phyloP scores from a whole-genome alignment of 2,888 invertebrate genomes.

The Tenthredo mesomela region DNA sequence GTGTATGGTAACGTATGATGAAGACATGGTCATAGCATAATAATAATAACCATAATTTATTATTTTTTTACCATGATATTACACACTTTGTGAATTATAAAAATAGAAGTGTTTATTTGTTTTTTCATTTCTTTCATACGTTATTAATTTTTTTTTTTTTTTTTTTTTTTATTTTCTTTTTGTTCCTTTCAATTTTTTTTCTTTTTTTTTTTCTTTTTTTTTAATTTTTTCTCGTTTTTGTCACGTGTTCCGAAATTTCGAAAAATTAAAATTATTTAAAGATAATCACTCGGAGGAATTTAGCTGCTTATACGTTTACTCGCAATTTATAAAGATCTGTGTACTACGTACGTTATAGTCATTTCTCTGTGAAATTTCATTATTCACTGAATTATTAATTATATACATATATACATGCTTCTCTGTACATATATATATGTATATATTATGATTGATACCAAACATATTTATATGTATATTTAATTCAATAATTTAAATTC shows the following conservation, averaged over 20 bases:
- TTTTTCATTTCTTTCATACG: not conserved
- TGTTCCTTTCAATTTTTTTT: not conserved
- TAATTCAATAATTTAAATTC: not conserved
- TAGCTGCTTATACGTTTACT: not conserved
- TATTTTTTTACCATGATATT: not conserved
- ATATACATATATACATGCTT: too few species aligned
- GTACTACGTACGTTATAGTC: not conserved
- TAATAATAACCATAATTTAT: not conserved
- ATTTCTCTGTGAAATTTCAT: not conserved
- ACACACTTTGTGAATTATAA: constrained; percentile 32
- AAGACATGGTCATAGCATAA: not conserved
- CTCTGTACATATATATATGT: not conserved
- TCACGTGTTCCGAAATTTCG: not conserved
- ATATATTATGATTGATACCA: not conserved
- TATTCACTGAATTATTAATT: not conserved
- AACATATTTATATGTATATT: not conserved
- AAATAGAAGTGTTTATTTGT: constrained; percentile 18
- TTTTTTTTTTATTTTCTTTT: not conserved
- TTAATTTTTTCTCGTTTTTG: not conserved
- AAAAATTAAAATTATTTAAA: not conserved
- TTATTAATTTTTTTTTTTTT: not conserved
- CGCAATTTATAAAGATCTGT: not conserved
- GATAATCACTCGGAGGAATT: not conserved
- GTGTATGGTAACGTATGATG: not conserved
- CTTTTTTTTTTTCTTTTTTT: not conserved